Evolutionary conservation across 2,888 invertebrate species (phyloP).

Genomic region (Margaritifera margaritifera): DNA sequence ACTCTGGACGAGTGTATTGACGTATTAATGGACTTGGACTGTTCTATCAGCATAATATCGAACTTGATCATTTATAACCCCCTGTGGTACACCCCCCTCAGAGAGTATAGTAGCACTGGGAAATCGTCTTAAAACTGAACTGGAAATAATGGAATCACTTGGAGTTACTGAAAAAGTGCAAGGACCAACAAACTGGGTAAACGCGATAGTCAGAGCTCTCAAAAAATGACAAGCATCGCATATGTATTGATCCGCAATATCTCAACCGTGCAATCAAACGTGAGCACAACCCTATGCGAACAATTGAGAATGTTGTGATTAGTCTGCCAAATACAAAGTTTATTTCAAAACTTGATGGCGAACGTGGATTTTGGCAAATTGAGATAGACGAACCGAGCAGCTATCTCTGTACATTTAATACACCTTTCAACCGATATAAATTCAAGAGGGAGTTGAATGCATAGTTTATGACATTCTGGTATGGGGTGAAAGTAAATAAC

Average conservation of each 20-base stretch:
- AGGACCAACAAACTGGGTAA: conserved; percentile 45
- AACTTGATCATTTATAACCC: too few relatives aligned
- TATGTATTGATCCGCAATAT: conserved; percentile 43
- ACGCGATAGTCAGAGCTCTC: conserved; percentile 39
- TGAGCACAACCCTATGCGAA: conserved; percentile 46
- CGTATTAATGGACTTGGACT: too few relatives aligned
- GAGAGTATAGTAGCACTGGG: too few relatives aligned
- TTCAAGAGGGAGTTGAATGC: too few relatives aligned
- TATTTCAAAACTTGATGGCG: conserved; percentile 47
- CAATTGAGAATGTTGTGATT: conserved; percentile 40
- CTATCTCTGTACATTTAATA: conserved; percentile 40
- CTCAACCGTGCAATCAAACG: conserved; percentile 39
- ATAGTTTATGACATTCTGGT: too few relatives aligned
- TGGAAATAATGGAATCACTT: conserved; percentile 19
- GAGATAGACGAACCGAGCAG: conserved; percentile 34
- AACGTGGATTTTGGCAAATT: conserved; percentile 44
- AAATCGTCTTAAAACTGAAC: too few relatives aligned
- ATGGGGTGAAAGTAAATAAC: too few relatives aligned
- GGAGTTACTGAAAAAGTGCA: conserved; percentile 21
- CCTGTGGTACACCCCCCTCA: too few relatives aligned
- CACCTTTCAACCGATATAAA: too few relatives aligned
- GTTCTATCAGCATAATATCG: too few relatives aligned
- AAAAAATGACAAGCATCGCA: conserved; percentile 30
- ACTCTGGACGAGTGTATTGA: too few relatives aligned
- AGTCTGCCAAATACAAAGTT: conserved; percentile 36